Evolutionary conservation across 64 coral and sea anemone species (phyloP).

Genomic region (Cladopsammia gracilis): DNA sequence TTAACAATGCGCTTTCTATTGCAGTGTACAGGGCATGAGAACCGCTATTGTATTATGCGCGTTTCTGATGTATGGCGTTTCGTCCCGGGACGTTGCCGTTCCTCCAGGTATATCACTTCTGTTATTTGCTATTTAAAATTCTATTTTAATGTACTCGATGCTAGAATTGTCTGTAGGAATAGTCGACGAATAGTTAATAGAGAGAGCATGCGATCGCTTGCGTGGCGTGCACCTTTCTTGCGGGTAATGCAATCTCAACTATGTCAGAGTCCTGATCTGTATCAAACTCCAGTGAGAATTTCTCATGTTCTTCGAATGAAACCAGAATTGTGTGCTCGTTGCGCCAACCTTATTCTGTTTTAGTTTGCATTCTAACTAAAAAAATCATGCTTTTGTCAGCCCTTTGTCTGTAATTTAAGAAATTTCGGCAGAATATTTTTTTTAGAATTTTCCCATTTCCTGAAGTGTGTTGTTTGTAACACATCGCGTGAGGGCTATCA

Average conservation of each 20-base stretch:
- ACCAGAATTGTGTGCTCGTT: not conserved
- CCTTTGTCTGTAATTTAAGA: not conserved
- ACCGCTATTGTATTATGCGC: slow-evolving; percentile 37
- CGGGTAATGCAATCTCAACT: slow-evolving; percentile 32
- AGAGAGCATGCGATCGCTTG: not conserved
- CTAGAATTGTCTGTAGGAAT: not conserved
- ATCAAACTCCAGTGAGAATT: not conserved
- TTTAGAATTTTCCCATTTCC: not conserved
- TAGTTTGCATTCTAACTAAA: not conserved
- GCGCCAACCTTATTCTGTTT: not conserved
- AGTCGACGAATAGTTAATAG: not conserved
- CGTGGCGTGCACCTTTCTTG: not conserved
- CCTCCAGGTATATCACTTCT: slow-evolving; percentile 11
- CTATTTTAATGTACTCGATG: slow-evolving; percentile 10
- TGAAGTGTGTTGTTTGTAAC: not conserved
- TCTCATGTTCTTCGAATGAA: not conserved
- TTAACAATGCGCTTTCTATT: not conserved
- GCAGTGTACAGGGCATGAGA: slow-evolving; percentile 39
- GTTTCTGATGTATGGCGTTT: slow-evolving; percentile 60
- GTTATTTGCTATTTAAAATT: not conserved
- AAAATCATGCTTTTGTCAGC: not conserved
- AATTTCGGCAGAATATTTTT: not conserved
- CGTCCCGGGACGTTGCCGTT: slow-evolving; percentile 60
- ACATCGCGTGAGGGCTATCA: slow-evolving; percentile 6
- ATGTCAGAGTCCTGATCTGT: not conserved